phyloP scores from a whole-genome alignment of 2,888 invertebrate genomes.

The Ectobius pallidus region DNA sequence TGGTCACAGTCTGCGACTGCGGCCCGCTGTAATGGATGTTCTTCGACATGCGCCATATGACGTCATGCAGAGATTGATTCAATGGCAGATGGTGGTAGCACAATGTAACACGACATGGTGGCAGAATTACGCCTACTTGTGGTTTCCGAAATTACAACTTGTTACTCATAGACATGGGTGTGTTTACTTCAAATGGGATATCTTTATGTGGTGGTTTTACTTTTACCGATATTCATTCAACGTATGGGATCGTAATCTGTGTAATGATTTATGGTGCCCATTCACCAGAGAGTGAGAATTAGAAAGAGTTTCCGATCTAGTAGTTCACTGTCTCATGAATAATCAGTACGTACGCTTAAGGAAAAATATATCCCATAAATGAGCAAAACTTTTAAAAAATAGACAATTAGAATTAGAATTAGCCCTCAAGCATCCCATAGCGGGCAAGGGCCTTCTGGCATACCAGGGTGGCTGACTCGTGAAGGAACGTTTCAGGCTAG shows the following conservation, averaged over 20 bases:
- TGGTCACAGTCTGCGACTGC: neutral
- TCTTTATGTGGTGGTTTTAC: no score
- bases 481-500: no score
- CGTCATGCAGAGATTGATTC: conserved; percentile 18
- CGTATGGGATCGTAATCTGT: neutral
- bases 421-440: no score
- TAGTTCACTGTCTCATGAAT: no score
- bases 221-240: no score
- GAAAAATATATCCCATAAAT: no score
- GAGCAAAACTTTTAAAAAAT: no score
- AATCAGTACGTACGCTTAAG: no score
- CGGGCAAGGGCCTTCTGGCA: no score
- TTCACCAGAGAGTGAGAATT: neutral
- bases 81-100: conserved; percentile 11
- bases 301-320: neutral
- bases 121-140: conserved; percentile 19
- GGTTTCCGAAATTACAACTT: conserved; percentile 4
- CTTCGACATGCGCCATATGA: conserved; percentile 16
- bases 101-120: conserved; percentile 14
- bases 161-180: neutral
- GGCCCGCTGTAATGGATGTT: conserved; percentile 6
- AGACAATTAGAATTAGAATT: no score
- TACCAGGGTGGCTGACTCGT: no score
- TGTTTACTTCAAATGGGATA: no score
- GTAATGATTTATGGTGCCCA: neutral